Base-by-base conservation (phyloP, 2,888 invertebrate species). In the Synanthedon andrenaeformis region DNA sequence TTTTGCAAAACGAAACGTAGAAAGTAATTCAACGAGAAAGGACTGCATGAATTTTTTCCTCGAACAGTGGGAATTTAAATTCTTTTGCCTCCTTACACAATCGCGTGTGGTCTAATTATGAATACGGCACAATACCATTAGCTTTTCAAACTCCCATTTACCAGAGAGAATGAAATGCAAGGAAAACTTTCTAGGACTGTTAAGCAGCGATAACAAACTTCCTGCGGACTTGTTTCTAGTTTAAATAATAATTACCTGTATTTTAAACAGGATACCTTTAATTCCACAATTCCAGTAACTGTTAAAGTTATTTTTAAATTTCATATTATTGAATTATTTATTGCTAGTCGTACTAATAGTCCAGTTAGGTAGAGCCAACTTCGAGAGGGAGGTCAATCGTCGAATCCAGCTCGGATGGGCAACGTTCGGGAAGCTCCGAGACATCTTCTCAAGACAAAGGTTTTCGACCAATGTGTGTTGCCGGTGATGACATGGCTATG, bases 31-130 rank as follows among this genome's bases (percentile, higher is more conserved):
- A 73, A 70, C 62, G 65, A 69, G 23, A 23, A 23, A 23, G 69
- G 74, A 63, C 74, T 70, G 69, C 79, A 70, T 77, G 78, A 83
- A 76, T 79, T 85, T 81, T 76, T 86, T 82, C 82, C 75, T 62
- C 72, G 79, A 83, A 83, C 66, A 65, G 65, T 66, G 65, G 74
- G 78, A 81, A 82, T 85, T 83, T 76, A 82, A 83, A 85, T 85
- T 82, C 80, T 75, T 78, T 70, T 65, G 68, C 66, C 76, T 77
- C 70, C 70, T 77, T 81, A 67, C 70, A 69, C 77, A 76, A 75
- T 84, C 80, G 85, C 83, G 86, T 86, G 86, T 85, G 86, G 85
- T 85, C 86, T 85, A 76, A 83, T 83, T 81, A 79, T 81, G 80
- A 82, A 67, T 68, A 69, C 60, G 56, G 69, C 64, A 69, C 69